Percentiles rank a stretch among this genome's conserved stretches.
Evolutionary conservation across 2,888 invertebrate genomes (phyloP).

Genomic region (Elmis aenea): DNA sequence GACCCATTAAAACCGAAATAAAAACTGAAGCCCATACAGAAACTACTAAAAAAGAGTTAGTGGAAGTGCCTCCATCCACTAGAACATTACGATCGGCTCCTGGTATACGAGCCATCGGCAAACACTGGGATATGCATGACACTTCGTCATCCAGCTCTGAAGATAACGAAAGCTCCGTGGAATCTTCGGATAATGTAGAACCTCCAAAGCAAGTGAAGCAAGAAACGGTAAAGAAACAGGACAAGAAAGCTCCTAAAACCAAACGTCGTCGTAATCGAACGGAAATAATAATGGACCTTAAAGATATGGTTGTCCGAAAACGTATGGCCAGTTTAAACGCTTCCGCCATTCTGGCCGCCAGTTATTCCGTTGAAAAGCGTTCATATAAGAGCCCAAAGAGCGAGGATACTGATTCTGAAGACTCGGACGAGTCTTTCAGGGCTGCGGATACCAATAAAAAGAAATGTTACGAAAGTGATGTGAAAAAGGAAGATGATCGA

Average conservation of each 20-base stretch:
- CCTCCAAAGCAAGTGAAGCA: constrained; percentile 39
- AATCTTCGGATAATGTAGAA: constrained; percentile 28
- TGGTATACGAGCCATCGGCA: constrained; percentile 70
- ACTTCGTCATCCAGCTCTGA: constrained; percentile 56
- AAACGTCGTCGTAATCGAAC: constrained; percentile 57
- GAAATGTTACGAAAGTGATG: constrained; percentile 45
- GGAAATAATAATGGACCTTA: constrained; percentile 71
- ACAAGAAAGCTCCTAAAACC: constrained; percentile 45
- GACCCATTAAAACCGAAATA: constrained; percentile 29
- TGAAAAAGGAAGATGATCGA: constrained; percentile 52
- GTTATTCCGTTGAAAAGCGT: constrained; percentile 68
- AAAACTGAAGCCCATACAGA: constrained; percentile 21
- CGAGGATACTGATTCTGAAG: constrained; percentile 52
- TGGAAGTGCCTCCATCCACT: constrained; percentile 20
- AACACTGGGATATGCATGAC: constrained; percentile 80
- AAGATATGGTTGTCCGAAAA: constrained; percentile 83
- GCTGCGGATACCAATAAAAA: constrained; percentile 47
- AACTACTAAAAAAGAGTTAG: constrained; percentile 23
- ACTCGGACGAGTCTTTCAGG: constrained; percentile 45
- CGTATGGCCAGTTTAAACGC: constrained; percentile 90
- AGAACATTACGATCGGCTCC: constrained; percentile 67
- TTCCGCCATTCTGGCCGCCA: constrained; percentile 83
- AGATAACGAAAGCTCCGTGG: constrained; percentile 26
- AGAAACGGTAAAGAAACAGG: constrained; percentile 43
- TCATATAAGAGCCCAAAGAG: constrained; percentile 50